Evolutionary conservation across 2,113 vertebrate genomes (phyloP).

Genomic region (Ceyx margarethae): DNA sequence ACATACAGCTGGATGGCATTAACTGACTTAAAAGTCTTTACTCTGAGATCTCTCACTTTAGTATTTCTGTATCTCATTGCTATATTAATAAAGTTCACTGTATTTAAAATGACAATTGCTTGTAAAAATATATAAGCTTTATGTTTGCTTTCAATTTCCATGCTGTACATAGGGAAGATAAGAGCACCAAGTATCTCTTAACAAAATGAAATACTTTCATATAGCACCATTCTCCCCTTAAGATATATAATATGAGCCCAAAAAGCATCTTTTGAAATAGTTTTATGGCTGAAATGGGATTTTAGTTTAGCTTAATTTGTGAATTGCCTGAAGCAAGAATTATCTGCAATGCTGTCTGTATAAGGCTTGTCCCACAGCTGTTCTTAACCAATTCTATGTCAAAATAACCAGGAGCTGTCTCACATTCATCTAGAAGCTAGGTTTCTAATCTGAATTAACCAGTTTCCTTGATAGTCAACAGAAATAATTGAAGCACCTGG

Average conservation of each 20-base stretch:
- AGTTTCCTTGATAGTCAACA: not conserved
- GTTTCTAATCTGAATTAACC: not conserved
- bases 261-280: constrained; percentile 40
- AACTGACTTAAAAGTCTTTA: not conserved
- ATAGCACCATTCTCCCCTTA: constrained; percentile 37
- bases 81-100: constrained; percentile 22
- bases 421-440: not conserved
- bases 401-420: constrained; percentile 50
- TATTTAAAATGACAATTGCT: constrained; percentile 50
- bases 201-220: constrained; percentile 38
- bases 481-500: not conserved
- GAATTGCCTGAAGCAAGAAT: constrained; percentile 54
- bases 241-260: constrained; percentile 20
- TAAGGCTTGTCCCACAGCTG: constrained; percentile 22
- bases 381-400: constrained; percentile 34
- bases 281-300: constrained; percentile 31
- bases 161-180: not conserved
- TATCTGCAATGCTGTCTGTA: constrained; percentile 38
- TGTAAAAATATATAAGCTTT: constrained; percentile 10
- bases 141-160: constrained; percentile 16
- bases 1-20: not conserved
- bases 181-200: not conserved
- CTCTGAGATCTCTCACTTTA: not conserved
- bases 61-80: not conserved
- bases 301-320: constrained; percentile 60